Conservation (phyloP, 1,140 invertebrate species). For the Anastatus disparis region DNA sequence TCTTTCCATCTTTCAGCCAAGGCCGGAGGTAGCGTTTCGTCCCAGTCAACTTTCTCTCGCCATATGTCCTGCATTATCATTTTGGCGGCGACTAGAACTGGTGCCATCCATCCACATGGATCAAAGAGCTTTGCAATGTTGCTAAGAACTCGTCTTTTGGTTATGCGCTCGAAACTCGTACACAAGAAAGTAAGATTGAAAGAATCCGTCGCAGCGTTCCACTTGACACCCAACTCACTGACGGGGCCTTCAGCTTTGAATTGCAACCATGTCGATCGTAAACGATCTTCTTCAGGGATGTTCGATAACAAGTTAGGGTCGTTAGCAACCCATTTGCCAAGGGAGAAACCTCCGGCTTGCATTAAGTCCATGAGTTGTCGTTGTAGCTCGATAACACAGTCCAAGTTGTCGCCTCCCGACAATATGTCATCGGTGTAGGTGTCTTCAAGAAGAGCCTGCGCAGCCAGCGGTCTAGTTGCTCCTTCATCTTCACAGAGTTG, state of each 20-base stretch:
- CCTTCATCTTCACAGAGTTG: neutral
- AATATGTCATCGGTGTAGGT: slow-evolving; percentile 19
- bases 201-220: neutral
- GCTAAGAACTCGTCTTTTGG: neutral
- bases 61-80: neutral
- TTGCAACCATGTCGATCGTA: too few species aligned
- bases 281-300: too few species aligned
- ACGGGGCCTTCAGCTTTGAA: too few species aligned
- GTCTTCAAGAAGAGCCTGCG: neutral
- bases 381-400: neutral
- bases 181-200: neutral
- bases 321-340: slow-evolving; percentile 38
- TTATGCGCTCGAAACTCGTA: neutral
- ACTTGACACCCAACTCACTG: neutral
- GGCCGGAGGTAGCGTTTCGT: neutral
- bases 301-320: too few species aligned
- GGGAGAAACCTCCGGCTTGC: too few species aligned
- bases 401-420: too few species aligned
- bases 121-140: neutral
- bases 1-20: neutral
- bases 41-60: neutral
- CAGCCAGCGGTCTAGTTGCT: neutral
- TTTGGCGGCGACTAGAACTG: neutral
- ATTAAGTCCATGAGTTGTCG: neutral
- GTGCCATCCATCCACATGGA: too few species aligned